Evolutionary conservation across 2,888 invertebrate genomes (phyloP), one percentile per base, ranked within the genome.

Genomic region (Dolichopus griseipennis): DNA sequence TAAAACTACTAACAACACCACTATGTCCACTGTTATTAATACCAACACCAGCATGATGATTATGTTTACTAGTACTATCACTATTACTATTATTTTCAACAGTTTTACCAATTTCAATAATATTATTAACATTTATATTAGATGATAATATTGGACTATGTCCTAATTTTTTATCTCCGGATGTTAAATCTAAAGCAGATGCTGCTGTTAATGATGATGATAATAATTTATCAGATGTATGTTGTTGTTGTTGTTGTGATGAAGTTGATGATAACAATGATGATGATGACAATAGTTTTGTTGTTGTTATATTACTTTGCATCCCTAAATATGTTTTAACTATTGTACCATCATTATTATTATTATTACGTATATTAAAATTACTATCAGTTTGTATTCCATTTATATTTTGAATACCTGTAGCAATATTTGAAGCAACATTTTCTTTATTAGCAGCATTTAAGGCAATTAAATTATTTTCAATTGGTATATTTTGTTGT

Each of bases 231-330:
- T 18, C 6, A 27, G 27, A 27, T 27, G 27, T n/a, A 52, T 52
- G 18, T 52, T 43, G 43, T 9, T 43, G 43, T n/a, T n/a, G n/a
- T n/a, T n/a, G n/a, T 27, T 27, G 27, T 27, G 27, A 27, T 27
- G 27, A 27, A 5, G 27, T 9, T 61, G 20, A 61, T 20, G 61
- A 63, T 33, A 76, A 0, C 81, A 81, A 66, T 78, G 81, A 68
- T 73, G 73, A 12, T 79, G 27, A 27, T 5, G 5, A 27, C 27
- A 27, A 27, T 4, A 27, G 27, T 80, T 70, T 27, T 52, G 67
- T 65, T 20, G 66, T 65, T 62, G 68, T 70, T 9, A 69, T 67
- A 64, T 69, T 70, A 22, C 67, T 70, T 68, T 70, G 70, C 69
- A 69, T 69, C 43, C 70, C 70, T 66, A 71, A 67, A 65, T 71